These are phyloP conservation scores for Rotaria macrura DNA, from an alignment of 2,888 invertebrate genomes.

Conservation along the genomic window DNA sequence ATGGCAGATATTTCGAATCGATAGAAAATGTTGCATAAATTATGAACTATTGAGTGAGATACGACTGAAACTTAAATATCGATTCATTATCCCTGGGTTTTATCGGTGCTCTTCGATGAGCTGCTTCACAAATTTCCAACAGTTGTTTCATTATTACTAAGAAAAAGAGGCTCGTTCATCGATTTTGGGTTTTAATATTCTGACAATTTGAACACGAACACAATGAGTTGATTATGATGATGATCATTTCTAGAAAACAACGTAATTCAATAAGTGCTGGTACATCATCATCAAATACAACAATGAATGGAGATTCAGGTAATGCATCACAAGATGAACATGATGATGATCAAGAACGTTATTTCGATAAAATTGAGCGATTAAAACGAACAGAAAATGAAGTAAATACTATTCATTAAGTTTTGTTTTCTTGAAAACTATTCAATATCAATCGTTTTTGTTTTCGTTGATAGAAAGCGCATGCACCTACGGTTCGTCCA, in stretches of 20 bases:
- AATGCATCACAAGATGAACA: slow-evolving; percentile 10
- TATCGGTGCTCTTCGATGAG: too few species aligned
- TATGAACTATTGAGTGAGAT: too few species aligned
- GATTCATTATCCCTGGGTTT: too few species aligned
- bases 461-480: background rate
- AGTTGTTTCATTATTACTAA: too few species aligned
- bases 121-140: too few species aligned
- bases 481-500: background rate
- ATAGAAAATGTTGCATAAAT: too few species aligned
- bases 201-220: too few species aligned
- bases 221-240: background rate
- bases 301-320: slow-evolving; percentile 12
- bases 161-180: too few species aligned
- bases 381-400: slow-evolving; percentile 10
- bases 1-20: too few species aligned
- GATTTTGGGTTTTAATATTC: too few species aligned
- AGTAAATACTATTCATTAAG: background rate
- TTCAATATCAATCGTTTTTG: too few species aligned
- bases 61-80: too few species aligned
- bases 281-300: background rate
- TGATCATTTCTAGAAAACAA: slow-evolving; percentile 3
- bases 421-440: background rate
- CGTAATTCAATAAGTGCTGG: background rate
- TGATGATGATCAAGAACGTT: slow-evolving; percentile 2
- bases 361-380: slow-evolving; percentile 13